Percentiles rank a stretch among this genome's conserved stretches.
phyloP scores from a whole-genome alignment of 1,140 invertebrate genomes.

The Bombus polaris region DNA sequence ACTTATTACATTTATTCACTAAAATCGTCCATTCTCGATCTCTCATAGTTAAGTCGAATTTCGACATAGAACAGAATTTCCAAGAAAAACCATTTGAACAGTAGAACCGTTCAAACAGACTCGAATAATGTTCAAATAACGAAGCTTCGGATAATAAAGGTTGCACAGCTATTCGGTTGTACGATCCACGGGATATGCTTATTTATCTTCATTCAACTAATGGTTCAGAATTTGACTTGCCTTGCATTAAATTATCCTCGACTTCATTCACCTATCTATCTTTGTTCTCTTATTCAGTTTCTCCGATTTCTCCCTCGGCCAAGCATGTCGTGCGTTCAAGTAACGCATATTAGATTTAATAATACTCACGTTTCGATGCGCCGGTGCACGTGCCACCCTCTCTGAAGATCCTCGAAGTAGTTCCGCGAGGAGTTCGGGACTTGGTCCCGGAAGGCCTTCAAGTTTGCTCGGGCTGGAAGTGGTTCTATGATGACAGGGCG shows the following conservation, averaged over 20 bases:
- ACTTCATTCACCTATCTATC: background rate
- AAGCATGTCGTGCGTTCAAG: background rate
- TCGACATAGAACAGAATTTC: background rate
- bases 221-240: background rate
- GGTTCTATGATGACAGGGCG: constrained; percentile 87
- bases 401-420: constrained; percentile 90
- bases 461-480: constrained; percentile 91
- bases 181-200: background rate
- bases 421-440: constrained; percentile 88
- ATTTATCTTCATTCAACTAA: constrained; percentile 18
- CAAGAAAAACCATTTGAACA: background rate
- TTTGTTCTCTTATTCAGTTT: background rate
- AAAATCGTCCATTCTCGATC: background rate
- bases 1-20: background rate
- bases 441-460: constrained; percentile 86
- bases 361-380: constrained; percentile 79
- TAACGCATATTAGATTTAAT: constrained; percentile 25
- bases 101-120: too few relatives aligned
- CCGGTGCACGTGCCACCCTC: constrained; percentile 83
- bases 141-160: constrained; percentile 3
- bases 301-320: background rate
- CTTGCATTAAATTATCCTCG: background rate
- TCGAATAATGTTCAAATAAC: background rate
- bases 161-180: background rate
- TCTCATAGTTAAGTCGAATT: background rate